These are phyloP conservation scores for Periophthalmodon schlosseri DNA, from an alignment of 2,113 vertebrate species.

Conservation along the genomic window DNA sequence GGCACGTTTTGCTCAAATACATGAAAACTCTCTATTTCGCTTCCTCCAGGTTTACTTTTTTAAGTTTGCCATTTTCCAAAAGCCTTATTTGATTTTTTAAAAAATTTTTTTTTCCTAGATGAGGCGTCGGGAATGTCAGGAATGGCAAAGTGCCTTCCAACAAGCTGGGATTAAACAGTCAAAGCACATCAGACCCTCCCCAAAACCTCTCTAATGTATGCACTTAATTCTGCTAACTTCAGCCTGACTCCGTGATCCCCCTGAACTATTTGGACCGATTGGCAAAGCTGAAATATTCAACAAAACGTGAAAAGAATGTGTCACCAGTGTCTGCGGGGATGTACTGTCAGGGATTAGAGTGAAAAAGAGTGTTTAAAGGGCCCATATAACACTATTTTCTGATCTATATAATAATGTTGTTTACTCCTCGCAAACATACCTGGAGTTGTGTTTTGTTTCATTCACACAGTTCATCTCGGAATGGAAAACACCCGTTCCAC, in stretches of 20 bases:
- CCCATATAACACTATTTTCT: too few relatives aligned
- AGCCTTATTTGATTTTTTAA: slow-evolving; percentile 59
- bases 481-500: too few relatives aligned
- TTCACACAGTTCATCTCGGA: too few relatives aligned
- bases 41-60: slow-evolving; percentile 21
- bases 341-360: slow-evolving; percentile 25
- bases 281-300: slow-evolving; percentile 57
- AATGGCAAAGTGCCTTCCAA: slow-evolving; percentile 74
- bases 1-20: too few relatives aligned
- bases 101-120: slow-evolving; percentile 77
- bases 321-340: slow-evolving; percentile 33
- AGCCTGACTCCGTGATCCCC: slow-evolving; percentile 53
- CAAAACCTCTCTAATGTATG: slow-evolving; percentile 56
- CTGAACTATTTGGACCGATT: slow-evolving; percentile 56
- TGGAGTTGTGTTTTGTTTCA: too few relatives aligned
- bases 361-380: slow-evolving; percentile 1
- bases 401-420: too few relatives aligned
- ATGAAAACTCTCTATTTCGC: neutral
- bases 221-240: slow-evolving; percentile 68
- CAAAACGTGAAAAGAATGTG: slow-evolving; percentile 37
- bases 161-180: slow-evolving; percentile 63
- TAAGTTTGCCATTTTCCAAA: slow-evolving; percentile 61
- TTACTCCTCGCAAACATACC: too few relatives aligned
- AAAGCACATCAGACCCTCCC: slow-evolving; percentile 49
- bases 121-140: slow-evolving; percentile 79